Evolutionary conservation across 2,888 invertebrate genomes (phyloP), one percentile per base, ranked within the genome.

Genomic region (Escarpia spicata): DNA sequence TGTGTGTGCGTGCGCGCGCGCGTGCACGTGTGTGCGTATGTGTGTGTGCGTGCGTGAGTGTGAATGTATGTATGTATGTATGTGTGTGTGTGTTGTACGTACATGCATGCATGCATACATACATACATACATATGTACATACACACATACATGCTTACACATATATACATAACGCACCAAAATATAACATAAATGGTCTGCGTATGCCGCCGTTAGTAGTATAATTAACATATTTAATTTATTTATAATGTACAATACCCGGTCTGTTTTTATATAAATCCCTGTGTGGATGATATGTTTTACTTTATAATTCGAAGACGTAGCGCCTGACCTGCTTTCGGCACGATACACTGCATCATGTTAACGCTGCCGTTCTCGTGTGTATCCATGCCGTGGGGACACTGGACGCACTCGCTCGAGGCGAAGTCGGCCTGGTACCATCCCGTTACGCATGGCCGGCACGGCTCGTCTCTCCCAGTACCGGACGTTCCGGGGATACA

Each of bases 291-390:
- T 37, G 37, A 37, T 37, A 37, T 37, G 37, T 37, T 37, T 37
- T 37, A 37, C 37, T 37, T 37, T 37, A 37, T 37, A 37, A 37
- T 37, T 37, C 52, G 75, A 6, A 26, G 75, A 75, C 15, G 19
- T 26, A n/a, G n/a, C 75, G 75, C n/a, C 75, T 60, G 75, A 75
- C 75, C 75, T 75, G 75, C 75, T n/a, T 26, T 75, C 6, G 75
- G 75, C 75, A 75, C 75, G 75, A 75, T 75, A 75, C 75, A 75
- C 75, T 75, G 75, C 75, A 75, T 75, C 75, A 26, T 15, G n/a
- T 26, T 75, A 26, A 75, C 75, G 19, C 75, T 75, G 75, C 75
- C 75, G 26, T 75, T 75, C 26, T 75, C 75, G 75, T 75, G 75
- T 26, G 75, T 75, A 6, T 19, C 75, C 75, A 75, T 75, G 75